Conservation (phyloP, 2,888 invertebrate genomes). For the Chymomyza amoena region DNA sequence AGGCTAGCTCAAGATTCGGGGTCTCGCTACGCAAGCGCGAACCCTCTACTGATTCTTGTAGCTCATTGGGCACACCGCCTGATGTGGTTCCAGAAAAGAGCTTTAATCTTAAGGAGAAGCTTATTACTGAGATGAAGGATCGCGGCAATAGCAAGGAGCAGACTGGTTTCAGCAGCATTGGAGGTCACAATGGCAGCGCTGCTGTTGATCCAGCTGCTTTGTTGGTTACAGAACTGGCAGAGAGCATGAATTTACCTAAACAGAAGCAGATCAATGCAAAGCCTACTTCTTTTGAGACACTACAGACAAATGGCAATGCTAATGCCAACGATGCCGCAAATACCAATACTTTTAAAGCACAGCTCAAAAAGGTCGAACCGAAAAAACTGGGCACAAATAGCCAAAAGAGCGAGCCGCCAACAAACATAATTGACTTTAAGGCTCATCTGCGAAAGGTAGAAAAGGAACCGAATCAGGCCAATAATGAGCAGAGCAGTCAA, state of each 20-base stretch:
- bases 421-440: slow-evolving; percentile 89
- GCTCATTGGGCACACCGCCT: slow-evolving; percentile 80
- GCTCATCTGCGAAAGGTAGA: slow-evolving; percentile 91
- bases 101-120: slow-evolving; percentile 86
- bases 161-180: slow-evolving; percentile 13
- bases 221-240: slow-evolving; percentile 90
- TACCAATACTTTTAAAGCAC: slow-evolving; percentile 82
- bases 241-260: slow-evolving; percentile 86
- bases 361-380: slow-evolving; percentile 87
- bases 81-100: slow-evolving; percentile 59
- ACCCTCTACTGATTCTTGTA: slow-evolving; percentile 82
- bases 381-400: slow-evolving; percentile 81
- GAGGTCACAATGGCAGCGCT: slow-evolving; percentile 80
- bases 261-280: slow-evolving; percentile 52
- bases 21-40: slow-evolving; percentile 85
- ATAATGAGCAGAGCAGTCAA: slow-evolving; percentile 28
- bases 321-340: slow-evolving; percentile 73
- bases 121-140: slow-evolving; percentile 91
- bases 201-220: slow-evolving; percentile 87
- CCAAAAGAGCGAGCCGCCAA: slow-evolving; percentile 80
- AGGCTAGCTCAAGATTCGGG: slow-evolving; percentile 86
- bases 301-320: slow-evolving; percentile 59
- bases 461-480: slow-evolving; percentile 65
- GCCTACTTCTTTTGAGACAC: slow-evolving; percentile 46
- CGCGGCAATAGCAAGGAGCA: slow-evolving; percentile 57